Evolutionary conservation across 1,140 invertebrate species (phyloP).

Genomic region (Paralvinella palmiformis): DNA sequence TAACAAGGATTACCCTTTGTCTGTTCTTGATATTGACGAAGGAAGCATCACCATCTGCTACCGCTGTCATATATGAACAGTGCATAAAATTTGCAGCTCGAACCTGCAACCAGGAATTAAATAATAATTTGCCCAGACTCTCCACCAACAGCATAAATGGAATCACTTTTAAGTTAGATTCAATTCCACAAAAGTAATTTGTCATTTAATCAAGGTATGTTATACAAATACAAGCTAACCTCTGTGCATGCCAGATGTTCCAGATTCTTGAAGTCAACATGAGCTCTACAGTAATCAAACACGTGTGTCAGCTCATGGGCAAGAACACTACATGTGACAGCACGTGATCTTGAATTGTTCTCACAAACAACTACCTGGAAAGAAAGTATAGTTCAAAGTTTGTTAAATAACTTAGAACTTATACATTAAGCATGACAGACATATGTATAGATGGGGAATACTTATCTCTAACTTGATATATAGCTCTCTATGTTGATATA

Average conservation of each 20-base stretch:
- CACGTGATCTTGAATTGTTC: slow-evolving; percentile 54
- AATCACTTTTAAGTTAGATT: slow-evolving; percentile 2
- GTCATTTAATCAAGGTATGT: neutral
- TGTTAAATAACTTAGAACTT: too few relatives aligned
- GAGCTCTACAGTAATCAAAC: slow-evolving; percentile 87
- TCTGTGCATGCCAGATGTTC: slow-evolving; percentile 94
- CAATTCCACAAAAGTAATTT: too few relatives aligned
- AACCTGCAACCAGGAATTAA: slow-evolving; percentile 34
- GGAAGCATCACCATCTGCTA: slow-evolving; percentile 68
- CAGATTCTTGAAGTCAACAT: slow-evolving; percentile 82
- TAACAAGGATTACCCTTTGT: slow-evolving; percentile 54
- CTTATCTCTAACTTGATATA: neutral
- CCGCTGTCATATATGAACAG: slow-evolving; percentile 79
- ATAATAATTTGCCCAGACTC: neutral
- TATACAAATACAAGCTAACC: slow-evolving; percentile 40
- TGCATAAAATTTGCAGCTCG: slow-evolving; percentile 76
- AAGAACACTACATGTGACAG: slow-evolving; percentile 57
- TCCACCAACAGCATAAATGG: neutral
- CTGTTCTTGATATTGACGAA: slow-evolving; percentile 65
- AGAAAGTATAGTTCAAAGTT: slow-evolving; percentile 83
- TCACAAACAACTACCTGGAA: slow-evolving; percentile 91
- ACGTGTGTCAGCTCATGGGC: slow-evolving; percentile 93
- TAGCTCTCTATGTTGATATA: neutral
- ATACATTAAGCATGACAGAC: slow-evolving; percentile 66
- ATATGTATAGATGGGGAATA: slow-evolving; percentile 17